Percentiles rank a stretch among this genome's conserved stretches.
phyloP scores from a whole-genome alignment of 2,888 invertebrate genomes.

The Cabera pusaria region DNA sequence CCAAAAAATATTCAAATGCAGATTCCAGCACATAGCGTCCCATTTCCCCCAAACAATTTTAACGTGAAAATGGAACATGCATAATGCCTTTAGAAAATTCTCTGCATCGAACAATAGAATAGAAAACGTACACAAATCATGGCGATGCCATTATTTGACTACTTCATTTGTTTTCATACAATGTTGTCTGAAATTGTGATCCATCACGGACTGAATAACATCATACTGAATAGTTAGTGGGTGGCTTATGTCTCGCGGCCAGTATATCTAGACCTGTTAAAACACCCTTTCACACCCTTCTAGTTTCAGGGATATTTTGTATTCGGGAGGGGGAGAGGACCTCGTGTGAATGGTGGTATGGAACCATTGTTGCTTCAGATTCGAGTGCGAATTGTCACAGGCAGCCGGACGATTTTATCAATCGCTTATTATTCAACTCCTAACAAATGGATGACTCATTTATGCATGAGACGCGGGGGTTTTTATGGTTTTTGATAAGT shows the following conservation, averaged over 20 bases:
- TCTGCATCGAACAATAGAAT: slow-evolving; percentile 12
- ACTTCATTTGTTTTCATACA: slow-evolving; percentile 72
- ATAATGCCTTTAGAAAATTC: slow-evolving; percentile 9
- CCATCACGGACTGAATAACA: slow-evolving; percentile 76
- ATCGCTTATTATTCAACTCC: slow-evolving; percentile 70
- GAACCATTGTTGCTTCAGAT: slow-evolving; percentile 69
- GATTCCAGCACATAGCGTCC: too few species aligned
- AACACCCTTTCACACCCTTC: slow-evolving; percentile 46
- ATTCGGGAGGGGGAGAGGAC: slow-evolving; percentile 40
- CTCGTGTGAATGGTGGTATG: slow-evolving; percentile 49
- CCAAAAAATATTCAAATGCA: too few species aligned
- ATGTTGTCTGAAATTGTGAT: slow-evolving; percentile 76
- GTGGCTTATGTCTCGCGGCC: slow-evolving; percentile 60
- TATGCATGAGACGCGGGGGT: slow-evolving; percentile 40
- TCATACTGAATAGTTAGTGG: slow-evolving; percentile 70
- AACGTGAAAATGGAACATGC: slow-evolving; percentile 4
- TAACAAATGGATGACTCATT: slow-evolving; percentile 68
- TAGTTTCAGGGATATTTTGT: slow-evolving; percentile 35
- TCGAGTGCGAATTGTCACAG: slow-evolving; percentile 78
- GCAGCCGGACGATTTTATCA: slow-evolving; percentile 73
- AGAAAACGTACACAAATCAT: slow-evolving; percentile 31
- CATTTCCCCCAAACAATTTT: not conserved
- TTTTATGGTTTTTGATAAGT: slow-evolving; percentile 22
- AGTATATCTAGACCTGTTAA: slow-evolving; percentile 45
- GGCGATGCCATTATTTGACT: slow-evolving; percentile 50